These are phyloP conservation scores for Gasterosteus aculeatus DNA, from an alignment of 2,113 vertebrate genomes.

Conservation along the genomic window DNA sequence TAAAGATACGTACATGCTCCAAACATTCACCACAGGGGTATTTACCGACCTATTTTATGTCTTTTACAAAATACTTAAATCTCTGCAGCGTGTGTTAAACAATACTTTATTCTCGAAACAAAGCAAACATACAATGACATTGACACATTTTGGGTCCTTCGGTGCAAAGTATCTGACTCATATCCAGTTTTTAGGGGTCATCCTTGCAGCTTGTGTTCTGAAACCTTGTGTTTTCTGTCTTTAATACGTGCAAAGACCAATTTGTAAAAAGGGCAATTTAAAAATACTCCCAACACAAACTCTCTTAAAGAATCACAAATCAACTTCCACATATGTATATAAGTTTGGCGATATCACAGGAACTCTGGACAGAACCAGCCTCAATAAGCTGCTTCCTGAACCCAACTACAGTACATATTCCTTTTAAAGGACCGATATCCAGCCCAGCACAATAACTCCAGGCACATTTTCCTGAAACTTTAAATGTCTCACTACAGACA, in stretches of 20 bases:
- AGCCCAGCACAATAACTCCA: background rate
- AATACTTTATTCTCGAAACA: background rate
- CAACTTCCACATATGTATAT: background rate
- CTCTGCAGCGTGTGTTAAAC: background rate
- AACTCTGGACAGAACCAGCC: background rate
- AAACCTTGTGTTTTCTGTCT: background rate
- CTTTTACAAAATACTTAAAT: background rate
- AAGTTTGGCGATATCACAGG: background rate
- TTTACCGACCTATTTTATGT: background rate
- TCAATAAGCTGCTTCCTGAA: background rate
- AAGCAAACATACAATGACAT: background rate
- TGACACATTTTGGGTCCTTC: background rate
- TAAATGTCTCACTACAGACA: background rate
- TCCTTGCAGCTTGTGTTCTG: background rate
- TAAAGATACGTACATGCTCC: background rate
- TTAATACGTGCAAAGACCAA: background rate
- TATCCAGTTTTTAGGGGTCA: background rate
- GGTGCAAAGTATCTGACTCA: background rate
- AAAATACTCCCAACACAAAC: background rate
- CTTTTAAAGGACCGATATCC: slow-evolving; percentile 1
- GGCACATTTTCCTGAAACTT: background rate
- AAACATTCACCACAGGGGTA: background rate
- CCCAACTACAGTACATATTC: slow-evolving; percentile 3
- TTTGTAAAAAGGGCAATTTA: background rate
- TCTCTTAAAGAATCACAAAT: background rate